A percentile compares a stretch with the other conserved stretches of the same genome.
These are phyloP conservation scores for Antennarius maculatus DNA, from an alignment of 2,797 vertebrate genomes.

Conservation along the genomic window DNA sequence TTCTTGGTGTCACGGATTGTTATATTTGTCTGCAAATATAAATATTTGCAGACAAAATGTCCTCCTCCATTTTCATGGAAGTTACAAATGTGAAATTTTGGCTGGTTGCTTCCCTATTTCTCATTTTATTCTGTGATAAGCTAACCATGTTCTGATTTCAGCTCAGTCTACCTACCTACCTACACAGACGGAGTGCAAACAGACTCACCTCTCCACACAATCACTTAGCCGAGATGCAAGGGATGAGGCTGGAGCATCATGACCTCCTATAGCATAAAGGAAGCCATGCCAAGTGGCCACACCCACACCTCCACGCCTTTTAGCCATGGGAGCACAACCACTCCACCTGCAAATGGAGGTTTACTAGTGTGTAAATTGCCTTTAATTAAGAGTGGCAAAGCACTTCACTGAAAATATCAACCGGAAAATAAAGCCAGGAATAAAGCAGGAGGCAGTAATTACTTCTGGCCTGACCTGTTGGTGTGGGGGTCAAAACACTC, in stretches of 20 bases:
- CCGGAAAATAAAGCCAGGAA: conserved; percentile 23
- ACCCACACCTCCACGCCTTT: conserved; percentile 95
- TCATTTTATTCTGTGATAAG: too few species aligned
- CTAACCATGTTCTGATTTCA: too few species aligned
- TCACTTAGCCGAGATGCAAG: conserved; percentile 94
- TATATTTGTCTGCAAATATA: too few species aligned
- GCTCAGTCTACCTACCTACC: neutral
- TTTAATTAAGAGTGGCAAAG: conserved; percentile 14
- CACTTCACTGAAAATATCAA: conserved; percentile 3
- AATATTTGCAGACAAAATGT: too few species aligned
- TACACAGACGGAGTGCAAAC: neutral
- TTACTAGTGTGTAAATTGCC: conserved; percentile 53
- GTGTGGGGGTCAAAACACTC: conserved; percentile 99
- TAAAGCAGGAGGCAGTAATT: conserved; percentile 40
- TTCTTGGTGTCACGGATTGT: too few species aligned
- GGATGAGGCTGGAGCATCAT: conserved; percentile 94
- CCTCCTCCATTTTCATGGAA: too few species aligned
- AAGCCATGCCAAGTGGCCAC: conserved; percentile 97
- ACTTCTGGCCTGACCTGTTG: conserved; percentile 86
- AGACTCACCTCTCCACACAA: conserved; percentile 93
- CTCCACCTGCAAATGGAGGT: conserved; percentile 86
- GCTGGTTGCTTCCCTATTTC: too few species aligned
- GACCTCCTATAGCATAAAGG: conserved; percentile 96
- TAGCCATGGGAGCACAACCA: conserved; percentile 94
- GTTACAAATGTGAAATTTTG: too few species aligned